Evolutionary conservation across 2,888 invertebrate genomes (phyloP), one percentile per base, ranked within the genome.

Genomic region (Drosophila antonietae): DNA sequence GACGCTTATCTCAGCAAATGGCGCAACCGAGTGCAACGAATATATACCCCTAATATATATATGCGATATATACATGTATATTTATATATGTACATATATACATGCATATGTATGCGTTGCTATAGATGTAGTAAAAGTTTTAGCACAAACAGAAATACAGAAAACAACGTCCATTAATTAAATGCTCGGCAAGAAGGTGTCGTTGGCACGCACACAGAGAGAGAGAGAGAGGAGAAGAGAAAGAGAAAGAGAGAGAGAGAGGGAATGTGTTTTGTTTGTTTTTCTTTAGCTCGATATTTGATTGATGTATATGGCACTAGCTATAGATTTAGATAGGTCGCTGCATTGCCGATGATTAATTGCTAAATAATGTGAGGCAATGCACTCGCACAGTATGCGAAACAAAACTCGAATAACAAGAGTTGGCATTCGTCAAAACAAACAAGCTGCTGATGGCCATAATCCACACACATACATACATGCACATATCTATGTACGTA

Each of bases 21-120:
- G 68, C 78, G 53, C 78, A 64, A 61, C 47, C 47, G 78, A 78
- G 78, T 78, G 78, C 78, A 78, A 78, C 64, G 78, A 74, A 78
- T 78, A 78, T 73, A 77, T 77, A 35, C 20, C 12, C 31, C 37
- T 47, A 59, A 39, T 41, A 41, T 49, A 41, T 49, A 60, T 33
- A 60, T 10, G 23, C 23, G 23, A 28, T 46, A 46, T 12, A 15
- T 28, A n/a, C 14, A 20, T 28, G 18, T 28, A n/a, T n/a, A 20
- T 31, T 49, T 46, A 73, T 28, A 28, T 35, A 20, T 31, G 8
- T 31, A 37, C 37, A 37, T 15, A 60, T 44, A 10, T 18, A 39
- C 9, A 18, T 33, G 43, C 23, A 23, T 33, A 31, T 52, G 41
- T 20, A 39, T 52, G 41, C 56, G n/a, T 43, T 20, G 37, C 12